Evolutionary conservation across 2,797 vertebrate species (phyloP), one percentile per base, ranked within the genome.

Genomic region (Nothura maculosa): DNA sequence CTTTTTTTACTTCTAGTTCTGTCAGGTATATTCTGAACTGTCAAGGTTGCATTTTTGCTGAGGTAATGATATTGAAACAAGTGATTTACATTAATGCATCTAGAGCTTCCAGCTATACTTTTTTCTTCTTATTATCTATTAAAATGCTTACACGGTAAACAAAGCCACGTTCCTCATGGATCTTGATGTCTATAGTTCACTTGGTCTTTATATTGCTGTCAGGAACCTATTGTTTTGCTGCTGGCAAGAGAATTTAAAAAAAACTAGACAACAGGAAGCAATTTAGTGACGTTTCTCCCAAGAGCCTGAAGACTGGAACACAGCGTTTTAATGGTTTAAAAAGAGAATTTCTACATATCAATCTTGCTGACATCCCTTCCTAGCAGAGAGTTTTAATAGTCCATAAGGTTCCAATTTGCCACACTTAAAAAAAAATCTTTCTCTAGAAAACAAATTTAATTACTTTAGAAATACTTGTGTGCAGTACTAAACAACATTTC

Each of bases 371-470:
- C 96, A 93, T 86, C 87, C 97, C 90, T 96, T 97, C 96, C 93
- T 94, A 94, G 55, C 69, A 78, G 48, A 48, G 45, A 48, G 36
- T 81, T 91, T 94, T 97, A 95, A 96, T 67, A 89, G 64, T 79
- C 83, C 96, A 95, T 96, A 96, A 94, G 89, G 92, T 96, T 97
- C 74, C 86, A 97, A 96, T 97, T 97, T 96, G 85, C 54, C 1
- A 1, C 89, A 87, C 11, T 24, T 48, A 48, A 48, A 48, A 48
- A 47, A 47, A 48, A 48, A 87, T 89, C 34, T 42, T 96, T 72
- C 69, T 80, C 90, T 78, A 55, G 61, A 80, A 93, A 89, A 75
- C 63, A 92, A 92, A 87, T 42, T 84, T 81, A 78, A 43, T 66
- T 83, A 81, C 89, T 69, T 91, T 93, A 76, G 79, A 92, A 93